Evolutionary conservation across 2,797 vertebrate genomes (phyloP).

Genomic region (Avahi laniger): DNA sequence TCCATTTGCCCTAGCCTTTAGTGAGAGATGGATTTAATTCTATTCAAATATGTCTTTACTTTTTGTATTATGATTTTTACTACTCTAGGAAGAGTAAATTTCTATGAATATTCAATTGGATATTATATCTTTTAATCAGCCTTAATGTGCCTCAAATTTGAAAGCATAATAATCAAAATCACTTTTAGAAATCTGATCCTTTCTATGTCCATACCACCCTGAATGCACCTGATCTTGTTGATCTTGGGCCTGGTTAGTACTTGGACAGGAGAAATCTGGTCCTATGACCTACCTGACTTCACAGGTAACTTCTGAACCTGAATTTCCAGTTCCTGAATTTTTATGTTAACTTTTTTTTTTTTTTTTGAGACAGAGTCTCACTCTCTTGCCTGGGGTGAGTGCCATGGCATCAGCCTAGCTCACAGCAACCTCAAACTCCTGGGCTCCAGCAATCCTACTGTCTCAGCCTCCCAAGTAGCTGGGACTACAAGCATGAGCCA

Average conservation of each 20-base stretch:
- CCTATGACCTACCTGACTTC: background rate
- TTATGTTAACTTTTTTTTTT: no score
- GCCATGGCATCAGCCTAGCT: no score
- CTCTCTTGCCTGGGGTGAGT: no score
- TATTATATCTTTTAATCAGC: background rate
- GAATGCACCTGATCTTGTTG: no score
- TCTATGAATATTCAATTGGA: background rate
- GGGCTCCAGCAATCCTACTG: no score
- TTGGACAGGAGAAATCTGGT: background rate
- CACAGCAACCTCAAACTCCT: no score
- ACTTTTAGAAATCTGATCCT: background rate
- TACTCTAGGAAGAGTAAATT: background rate
- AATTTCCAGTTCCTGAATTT: constrained; percentile 23
- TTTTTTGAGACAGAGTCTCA: no score
- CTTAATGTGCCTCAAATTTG: background rate
- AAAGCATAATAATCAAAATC: background rate
- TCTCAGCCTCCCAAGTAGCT: no score
- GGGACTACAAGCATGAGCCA: no score
- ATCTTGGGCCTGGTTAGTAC: no score
- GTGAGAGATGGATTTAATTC: background rate
- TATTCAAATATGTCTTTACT: background rate
- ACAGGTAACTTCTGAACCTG: constrained; percentile 20
- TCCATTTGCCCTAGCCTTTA: background rate
- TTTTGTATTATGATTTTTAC: background rate
- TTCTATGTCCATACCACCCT: no score